Conservation (phyloP, 2,113 vertebrate genomes). For the Mesoclemmys tuberculata region DNA sequence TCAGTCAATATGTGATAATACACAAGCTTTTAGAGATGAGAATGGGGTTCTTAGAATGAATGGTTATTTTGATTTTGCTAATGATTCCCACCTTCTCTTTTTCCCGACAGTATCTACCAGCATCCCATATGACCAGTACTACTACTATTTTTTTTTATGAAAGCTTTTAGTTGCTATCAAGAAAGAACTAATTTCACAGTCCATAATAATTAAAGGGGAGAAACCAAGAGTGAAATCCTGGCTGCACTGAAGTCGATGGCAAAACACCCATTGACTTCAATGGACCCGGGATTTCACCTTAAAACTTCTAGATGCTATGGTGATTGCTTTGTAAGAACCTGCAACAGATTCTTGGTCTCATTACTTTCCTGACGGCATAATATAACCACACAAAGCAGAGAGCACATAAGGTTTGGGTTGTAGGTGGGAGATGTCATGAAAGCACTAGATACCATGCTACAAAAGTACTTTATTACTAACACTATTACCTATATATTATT, state of each 20-base stretch:
- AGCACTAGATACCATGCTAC: fast-evolving
- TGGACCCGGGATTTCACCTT: fast-evolving
- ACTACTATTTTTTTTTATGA: neutral
- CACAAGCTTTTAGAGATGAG: fast-evolving
- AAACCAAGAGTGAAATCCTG: neutral
- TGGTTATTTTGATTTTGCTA: neutral
- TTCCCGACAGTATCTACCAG: neutral
- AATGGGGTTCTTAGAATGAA: neutral
- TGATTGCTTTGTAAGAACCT: neutral
- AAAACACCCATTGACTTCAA: fast-evolving
- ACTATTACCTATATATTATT: too few relatives aligned
- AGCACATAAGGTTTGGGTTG: neutral
- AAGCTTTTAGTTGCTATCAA: neutral
- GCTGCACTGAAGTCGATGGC: neutral
- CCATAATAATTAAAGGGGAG: neutral
- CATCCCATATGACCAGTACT: neutral
- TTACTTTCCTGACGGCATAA: fast-evolving
- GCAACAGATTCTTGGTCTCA: neutral
- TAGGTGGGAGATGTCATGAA: neutral
- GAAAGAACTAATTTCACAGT: neutral
- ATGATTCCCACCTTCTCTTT: neutral
- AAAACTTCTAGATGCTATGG: fast-evolving
- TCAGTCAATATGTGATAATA: fast-evolving
- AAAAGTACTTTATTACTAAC: neutral
- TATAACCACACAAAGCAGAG: neutral